These are phyloP conservation scores for Thelaira solivaga DNA, from an alignment of 2,888 invertebrate genomes.

Conservation along the genomic window DNA sequence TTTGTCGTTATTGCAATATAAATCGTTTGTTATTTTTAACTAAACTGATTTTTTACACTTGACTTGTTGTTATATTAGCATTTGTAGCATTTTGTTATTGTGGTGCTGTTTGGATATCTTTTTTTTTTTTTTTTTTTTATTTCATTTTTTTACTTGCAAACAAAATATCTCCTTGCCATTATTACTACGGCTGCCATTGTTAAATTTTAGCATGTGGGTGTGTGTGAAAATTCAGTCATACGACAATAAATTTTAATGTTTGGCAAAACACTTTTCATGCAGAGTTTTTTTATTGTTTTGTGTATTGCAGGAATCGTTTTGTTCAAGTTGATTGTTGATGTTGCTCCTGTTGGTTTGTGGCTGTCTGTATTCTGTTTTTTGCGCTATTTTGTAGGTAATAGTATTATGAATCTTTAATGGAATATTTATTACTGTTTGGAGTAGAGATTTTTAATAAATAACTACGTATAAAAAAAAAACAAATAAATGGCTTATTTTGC, in stretches of 20 bases:
- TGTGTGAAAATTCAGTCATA: conserved; percentile 26
- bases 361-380: not conserved
- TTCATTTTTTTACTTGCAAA: conserved; percentile 14
- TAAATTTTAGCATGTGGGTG: not conserved
- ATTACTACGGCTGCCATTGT: not conserved
- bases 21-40: conserved; percentile 55
- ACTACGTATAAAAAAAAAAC: too few relatives aligned
- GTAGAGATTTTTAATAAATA: conserved; percentile 31
- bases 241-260: conserved; percentile 52
- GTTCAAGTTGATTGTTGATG: conserved; percentile 31
- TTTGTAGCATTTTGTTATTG: conserved; percentile 26
- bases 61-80: conserved; percentile 53
- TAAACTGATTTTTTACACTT: conserved; percentile 53
- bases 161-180: conserved; percentile 9
- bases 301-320: conserved; percentile 29
- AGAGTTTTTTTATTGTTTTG: conserved; percentile 31
- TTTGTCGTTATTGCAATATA: conserved; percentile 22
- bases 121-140: not conserved
- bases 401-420: conserved; percentile 48
- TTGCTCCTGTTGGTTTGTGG: not conserved
- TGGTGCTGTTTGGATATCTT: too few relatives aligned
- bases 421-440: conserved; percentile 43
- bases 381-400: conserved; percentile 10
- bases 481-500: too few relatives aligned
- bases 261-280: conserved; percentile 49